Base-by-base conservation (phyloP, 2,113 vertebrate genomes). In the Siniperca knerii region DNA sequence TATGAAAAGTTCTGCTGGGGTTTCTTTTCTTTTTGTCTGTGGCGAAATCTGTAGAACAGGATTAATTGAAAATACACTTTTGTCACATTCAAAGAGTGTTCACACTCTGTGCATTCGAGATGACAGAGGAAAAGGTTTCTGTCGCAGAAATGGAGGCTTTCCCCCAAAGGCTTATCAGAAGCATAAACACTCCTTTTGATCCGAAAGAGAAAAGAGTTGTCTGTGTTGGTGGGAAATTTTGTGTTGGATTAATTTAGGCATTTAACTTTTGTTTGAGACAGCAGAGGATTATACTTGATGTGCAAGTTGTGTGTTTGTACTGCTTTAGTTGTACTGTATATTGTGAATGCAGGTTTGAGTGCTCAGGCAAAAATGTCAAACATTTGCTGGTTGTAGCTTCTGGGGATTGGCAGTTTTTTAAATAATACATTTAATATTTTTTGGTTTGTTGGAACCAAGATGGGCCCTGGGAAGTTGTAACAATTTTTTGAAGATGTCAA, bases 11-110 rank as follows among this genome's bases (percentile, higher is more conserved):
- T 81, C 70, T 48, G 25, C 64, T 40, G 52, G 58, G 37, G 44
- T 65, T 54, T 72, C 40, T 58, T 37, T 61, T 33, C 12, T 77
- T 50, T 58, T 8, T 69, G 54, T 80, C n/a, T n/a, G 50, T 13
- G 54, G 23, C 75, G 23, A 83, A 46, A 77, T 82, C 42, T 66
- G 87, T 35, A 11, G 29, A 84, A 37, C 35, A 33, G 48, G 46
- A 79, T 74, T 67, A 61, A 79, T 82, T 87, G 73, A 81, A 82
- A 75, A 69, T 37, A 25, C 11, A 46, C 65, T 74, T 57, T 29
- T 10, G 48, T 62, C 13, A 66, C 75, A 18, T 61, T 57, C 61
- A 68, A 66, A 67, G 33, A 58, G 40, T 7, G 40, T 57, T 79
- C 58, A 16, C 42, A 55, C 46, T 16, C 72, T 66, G 54, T 52